Evolutionary conservation across 30 jellyfish, hydroid and myxozoan genomes (phyloP), one percentile per base, ranked within the genome.

Genomic region (Cassiopea xamachana): DNA sequence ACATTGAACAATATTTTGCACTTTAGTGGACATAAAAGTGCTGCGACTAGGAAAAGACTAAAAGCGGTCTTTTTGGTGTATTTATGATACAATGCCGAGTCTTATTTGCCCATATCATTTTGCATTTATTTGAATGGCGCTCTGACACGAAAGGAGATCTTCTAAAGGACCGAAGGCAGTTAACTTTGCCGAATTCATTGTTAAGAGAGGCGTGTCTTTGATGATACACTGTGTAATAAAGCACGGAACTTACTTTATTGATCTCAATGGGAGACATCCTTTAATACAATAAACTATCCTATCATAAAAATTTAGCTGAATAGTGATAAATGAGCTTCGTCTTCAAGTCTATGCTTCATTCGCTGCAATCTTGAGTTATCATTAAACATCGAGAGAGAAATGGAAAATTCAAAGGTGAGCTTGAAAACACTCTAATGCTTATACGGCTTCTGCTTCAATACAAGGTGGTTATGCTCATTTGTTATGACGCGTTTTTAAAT

Each of bases 71-170:
- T 44, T 43, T 78, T 78, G 4, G 46, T 5, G 15, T 1, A 2
- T 14, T 1, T 48, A 2, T 71, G 13, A 67, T 2, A 82, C 58
- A 82, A 70, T 45, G 69, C 90, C 75, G 46, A 27, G 39, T 60
- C 90, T 48, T 73, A 82, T 82, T 82, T 45, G 15, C 58, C 7
- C 18, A 59, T 69, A 61, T 82, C 43, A 47, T 64, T 64, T 82
- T 69, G 74, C 80, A 48, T 68, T 82, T 59, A 6, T 45, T n/a
- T 39, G 90, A 43, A 64, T 64, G 12, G 90, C 90, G 90, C 82
- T 68, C 51, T 64, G 90, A 82, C 48, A 82, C 51, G 48, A 16
- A 49, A 12, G 10, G 19, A 82, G 68, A 82, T 82, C 90, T 82
- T 82, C 90, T 64, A 39, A 82, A 44, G 81, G 16, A 15, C 90